Percentiles rank a stretch among this genome's conserved stretches.
Conservation (phyloP, 2,113 vertebrate species). For the Callocephalon fimbriatum region DNA sequence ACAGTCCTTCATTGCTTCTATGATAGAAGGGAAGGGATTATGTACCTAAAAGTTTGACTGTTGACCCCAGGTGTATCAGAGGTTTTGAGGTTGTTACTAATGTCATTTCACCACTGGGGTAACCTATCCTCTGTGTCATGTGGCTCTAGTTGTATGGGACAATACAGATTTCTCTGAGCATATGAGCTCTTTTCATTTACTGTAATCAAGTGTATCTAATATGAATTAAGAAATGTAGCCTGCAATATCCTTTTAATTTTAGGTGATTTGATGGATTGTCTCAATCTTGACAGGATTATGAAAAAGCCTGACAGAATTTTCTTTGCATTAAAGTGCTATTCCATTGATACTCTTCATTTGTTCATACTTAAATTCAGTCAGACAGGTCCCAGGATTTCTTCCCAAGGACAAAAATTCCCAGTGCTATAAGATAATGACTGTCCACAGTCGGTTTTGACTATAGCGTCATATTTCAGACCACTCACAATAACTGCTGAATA, state of each 20-base stretch:
- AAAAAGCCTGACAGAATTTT: neutral
- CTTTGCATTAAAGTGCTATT: neutral
- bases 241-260: neutral
- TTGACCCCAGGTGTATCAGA: neutral
- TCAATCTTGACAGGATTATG: neutral
- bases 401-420: neutral
- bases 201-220: neutral
- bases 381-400: neutral
- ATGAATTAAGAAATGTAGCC: neutral
- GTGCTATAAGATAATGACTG: neutral
- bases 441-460: neutral
- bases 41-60: neutral
- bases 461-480: conserved; percentile 35
- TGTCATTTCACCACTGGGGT: neutral
- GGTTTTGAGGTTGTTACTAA: neutral
- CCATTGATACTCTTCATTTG: neutral
- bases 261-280: neutral
- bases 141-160: neutral
- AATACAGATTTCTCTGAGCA: neutral
- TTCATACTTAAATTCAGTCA: neutral
- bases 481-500: conserved; percentile 36
- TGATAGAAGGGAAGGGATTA: neutral
- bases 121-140: neutral
- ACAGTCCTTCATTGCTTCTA: neutral
- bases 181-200: neutral